Percentiles rank a stretch among this genome's conserved stretches.
Conservation (phyloP, 2,797 vertebrate genomes). For the Acridotheres tristis region DNA sequence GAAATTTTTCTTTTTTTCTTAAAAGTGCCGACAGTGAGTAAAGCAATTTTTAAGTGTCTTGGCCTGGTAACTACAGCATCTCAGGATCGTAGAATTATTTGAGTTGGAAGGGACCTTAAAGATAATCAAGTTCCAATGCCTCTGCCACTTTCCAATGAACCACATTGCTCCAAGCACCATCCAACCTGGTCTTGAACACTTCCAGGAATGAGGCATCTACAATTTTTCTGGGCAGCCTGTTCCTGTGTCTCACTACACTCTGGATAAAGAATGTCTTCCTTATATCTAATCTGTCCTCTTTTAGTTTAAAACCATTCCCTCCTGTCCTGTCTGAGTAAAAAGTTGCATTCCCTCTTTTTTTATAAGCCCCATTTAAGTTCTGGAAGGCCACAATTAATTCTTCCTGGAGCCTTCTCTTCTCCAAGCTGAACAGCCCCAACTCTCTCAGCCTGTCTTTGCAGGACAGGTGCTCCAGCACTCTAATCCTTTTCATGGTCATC, state of each 20-base stretch:
- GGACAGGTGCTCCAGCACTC: background rate
- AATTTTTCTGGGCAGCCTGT: background rate
- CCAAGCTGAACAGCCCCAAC: background rate
- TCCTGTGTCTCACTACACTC: background rate
- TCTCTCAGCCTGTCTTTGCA: background rate
- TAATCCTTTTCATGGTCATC: background rate
- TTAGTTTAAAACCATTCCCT: background rate
- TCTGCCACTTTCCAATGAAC: background rate
- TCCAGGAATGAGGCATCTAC: background rate
- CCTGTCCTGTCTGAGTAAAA: background rate
- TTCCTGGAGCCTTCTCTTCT: background rate
- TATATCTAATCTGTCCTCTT: background rate
- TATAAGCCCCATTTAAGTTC: background rate
- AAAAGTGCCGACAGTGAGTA: background rate
- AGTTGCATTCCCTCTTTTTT: background rate
- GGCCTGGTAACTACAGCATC: background rate
- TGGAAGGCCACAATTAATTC: background rate
- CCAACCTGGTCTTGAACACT: background rate
- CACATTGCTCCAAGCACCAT: background rate
- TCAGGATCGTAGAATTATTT: background rate
- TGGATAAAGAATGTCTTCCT: background rate
- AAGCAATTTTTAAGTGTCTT: background rate
- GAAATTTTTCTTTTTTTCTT: slow-evolving; percentile 33
- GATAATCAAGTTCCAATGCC: background rate
- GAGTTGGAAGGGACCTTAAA: background rate